Base-by-base conservation (phyloP, 2,113 vertebrate genomes). In the Bettongia penicillata region DNA sequence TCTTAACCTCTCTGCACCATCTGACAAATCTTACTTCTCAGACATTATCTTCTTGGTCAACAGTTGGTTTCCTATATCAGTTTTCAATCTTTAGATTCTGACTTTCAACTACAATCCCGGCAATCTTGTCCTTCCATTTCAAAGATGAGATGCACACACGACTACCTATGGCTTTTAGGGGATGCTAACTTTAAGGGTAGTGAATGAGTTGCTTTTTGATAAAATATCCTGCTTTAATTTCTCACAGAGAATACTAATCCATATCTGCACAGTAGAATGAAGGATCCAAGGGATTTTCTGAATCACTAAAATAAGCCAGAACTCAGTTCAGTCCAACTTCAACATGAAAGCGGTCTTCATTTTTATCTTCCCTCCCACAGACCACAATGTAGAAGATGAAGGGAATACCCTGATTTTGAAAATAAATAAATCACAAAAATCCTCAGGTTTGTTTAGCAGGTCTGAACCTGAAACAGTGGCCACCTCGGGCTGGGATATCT, bases 261-360 rank as follows among this genome's bases (percentile, higher is more conserved):
- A 24, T 94, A 47, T 43, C 52, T 92, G 25, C 28, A 24, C 90
- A 23, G 92, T 37, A 51, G 95, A 94, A 94, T 8, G 31, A 61
- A 91, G 48, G 57, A 77, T 37, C 37, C 37, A 77, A 68, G 31
- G 61, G 16, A 68, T 37, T 68, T 68, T 90, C 52, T 51, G 51
- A 94, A 94, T 90, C 43, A 28, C 92, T 53, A 92, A 94, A 92
- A 68, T 52, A 94, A 93, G 53, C 19, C 57, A 92, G 51, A 95
- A 50, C 53, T 94, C 50, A 48, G 12, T 52, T 51, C 84, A 51
- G 51, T 5, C 53, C 53, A 91, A 25, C n/a, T 91, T 57, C 49
- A 28, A 22, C 90, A 53, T 31, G 48, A 43, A 51, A 53, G 68
- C 68, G 52, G 61, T 49, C 26, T 95, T 95, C 52, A 11, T 24